Evolutionary conservation across 1,140 invertebrate genomes (phyloP), one percentile per base, ranked within the genome.

Genomic region (Drosophila malerkotliana): DNA sequence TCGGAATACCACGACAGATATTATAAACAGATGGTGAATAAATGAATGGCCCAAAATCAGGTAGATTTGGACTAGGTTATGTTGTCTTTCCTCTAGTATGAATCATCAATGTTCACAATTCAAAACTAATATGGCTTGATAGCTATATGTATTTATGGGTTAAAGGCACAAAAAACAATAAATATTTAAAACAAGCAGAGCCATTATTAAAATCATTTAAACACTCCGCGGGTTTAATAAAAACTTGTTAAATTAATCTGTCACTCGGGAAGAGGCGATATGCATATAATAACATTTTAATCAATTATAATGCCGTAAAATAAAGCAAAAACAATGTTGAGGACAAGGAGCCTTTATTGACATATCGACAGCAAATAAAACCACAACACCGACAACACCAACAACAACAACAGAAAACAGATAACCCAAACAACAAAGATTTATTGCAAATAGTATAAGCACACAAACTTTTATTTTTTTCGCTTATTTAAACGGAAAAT

Each of bases 301-400:
- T 58, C 60, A 74, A 66, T 66, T 74, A 53, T 57, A 53, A 52
- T 45, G 15, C 47, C 64, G 48, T 30, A 14, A 32, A 32, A 44
- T 34, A 58, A 63, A 55, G 48, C 41, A 39, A 60, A 73, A 41
- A 67, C 53, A 61, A 58, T 77, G 72, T 45, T 54, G 69, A 69
- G 60, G 54, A 63, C 57, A 55, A 63, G 62, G 62, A 76, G 76
- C 56, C 62, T 55, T 63, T 66, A 75, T 75, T 75, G 62, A 76
- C 59, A 59, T 53, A 69, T 74, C 39, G 58, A 72, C 57, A 60
- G 61, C 66, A 63, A 75, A 54, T 71, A 75, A 48, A 77, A 58
- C 37, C 72, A 74, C 55, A 68, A 53, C 48, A 76, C 67, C 58
- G 44, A 57, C 34, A 32, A 26, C 15, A 63, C 28, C 10, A 34